These are phyloP conservation scores for Coptotermes formosanus DNA, from an alignment of 1,140 invertebrate genomes.

Conservation along the genomic window DNA sequence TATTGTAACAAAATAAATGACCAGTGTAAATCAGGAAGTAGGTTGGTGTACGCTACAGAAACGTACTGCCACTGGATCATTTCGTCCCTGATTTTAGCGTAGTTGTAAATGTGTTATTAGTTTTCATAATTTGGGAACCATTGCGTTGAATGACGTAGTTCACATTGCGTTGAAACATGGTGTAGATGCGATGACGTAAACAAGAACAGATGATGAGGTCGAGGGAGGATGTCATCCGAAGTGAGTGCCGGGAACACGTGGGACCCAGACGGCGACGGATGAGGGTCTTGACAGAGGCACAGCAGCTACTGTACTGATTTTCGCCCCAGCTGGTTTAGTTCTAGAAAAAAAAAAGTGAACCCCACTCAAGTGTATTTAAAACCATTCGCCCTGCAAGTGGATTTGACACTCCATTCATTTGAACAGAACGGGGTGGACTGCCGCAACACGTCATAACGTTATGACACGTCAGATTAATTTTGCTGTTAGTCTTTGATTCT, in stretches of 20 bases:
- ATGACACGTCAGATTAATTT: not conserved
- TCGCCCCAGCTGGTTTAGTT: not conserved
- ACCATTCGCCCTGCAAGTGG: not conserved
- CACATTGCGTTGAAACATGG: not conserved
- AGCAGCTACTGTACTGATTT: not conserved
- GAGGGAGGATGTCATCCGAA: not conserved
- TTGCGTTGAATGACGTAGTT: too few relatives aligned
- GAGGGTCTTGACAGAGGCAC: not conserved
- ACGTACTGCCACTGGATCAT: too few relatives aligned
- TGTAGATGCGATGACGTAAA: not conserved
- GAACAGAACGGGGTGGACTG: not conserved
- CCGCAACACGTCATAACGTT: not conserved
- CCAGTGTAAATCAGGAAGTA: too few relatives aligned
- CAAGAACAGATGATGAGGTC: conserved; percentile 9
- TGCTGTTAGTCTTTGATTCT: too few relatives aligned
- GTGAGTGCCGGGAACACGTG: conserved; percentile 15
- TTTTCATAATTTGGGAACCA: too few relatives aligned
- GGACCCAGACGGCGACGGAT: not conserved
- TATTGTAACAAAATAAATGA: too few relatives aligned
- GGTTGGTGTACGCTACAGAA: too few relatives aligned
- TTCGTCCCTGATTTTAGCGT: too few relatives aligned
- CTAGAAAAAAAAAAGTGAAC: not conserved
- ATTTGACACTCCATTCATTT: not conserved
- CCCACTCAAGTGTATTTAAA: not conserved
- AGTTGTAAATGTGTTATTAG: too few relatives aligned